These are phyloP conservation scores for Carcharodon carcharias DNA, from an alignment of 2,797 vertebrate species.

Conservation along the genomic window DNA sequence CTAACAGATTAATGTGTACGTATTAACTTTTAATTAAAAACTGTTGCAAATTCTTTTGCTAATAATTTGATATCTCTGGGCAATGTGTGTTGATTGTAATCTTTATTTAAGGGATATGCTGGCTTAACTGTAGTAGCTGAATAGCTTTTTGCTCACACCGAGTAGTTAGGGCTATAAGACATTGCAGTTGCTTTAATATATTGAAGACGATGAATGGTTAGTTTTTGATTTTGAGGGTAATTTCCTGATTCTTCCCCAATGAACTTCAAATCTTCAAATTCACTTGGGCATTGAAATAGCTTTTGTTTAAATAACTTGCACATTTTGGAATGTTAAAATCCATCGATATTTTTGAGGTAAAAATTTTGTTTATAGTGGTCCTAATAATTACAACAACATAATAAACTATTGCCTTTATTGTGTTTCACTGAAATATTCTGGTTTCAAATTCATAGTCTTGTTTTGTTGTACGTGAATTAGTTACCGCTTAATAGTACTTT, in stretches of 20 bases:
- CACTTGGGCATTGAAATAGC: constrained; percentile 38
- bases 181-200: neutral
- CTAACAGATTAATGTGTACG: neutral
- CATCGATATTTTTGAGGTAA: constrained; percentile 45
- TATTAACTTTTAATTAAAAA: neutral
- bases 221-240: neutral
- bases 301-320: constrained; percentile 37
- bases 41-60: neutral
- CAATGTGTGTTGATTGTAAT: neutral
- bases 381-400: neutral
- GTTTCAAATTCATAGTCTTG: neutral
- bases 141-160: neutral
- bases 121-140: neutral
- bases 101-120: neutral
- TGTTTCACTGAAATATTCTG: neutral
- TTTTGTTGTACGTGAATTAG: neutral
- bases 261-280: neutral
- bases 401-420: neutral
- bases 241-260: neutral
- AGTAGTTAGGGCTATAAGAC: neutral
- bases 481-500: neutral
- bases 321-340: constrained; percentile 45
- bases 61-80: neutral
- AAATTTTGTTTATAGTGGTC: neutral
- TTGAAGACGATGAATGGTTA: neutral